Evolutionary conservation across 2,888 invertebrate genomes (phyloP).

Genomic region (Brenthis daphne): DNA sequence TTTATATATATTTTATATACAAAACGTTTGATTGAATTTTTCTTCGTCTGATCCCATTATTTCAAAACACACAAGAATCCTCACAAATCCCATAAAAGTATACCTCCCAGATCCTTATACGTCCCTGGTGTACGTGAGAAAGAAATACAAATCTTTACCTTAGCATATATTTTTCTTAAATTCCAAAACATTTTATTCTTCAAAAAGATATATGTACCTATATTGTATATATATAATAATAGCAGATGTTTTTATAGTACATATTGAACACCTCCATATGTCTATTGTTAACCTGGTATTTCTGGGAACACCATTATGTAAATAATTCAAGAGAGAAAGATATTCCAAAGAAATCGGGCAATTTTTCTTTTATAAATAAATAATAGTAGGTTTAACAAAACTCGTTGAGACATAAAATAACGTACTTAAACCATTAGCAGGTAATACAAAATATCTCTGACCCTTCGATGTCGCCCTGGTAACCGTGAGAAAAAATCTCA

Average conservation of each 20-base stretch:
- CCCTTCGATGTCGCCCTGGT: conserved; percentile 3
- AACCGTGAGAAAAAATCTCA: conserved; percentile 3
- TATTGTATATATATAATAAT: background rate
- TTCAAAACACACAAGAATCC: conserved; percentile 2
- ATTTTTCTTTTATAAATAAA: no score
- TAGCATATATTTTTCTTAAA: background rate
- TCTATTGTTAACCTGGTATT: conserved; percentile 3
- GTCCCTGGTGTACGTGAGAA: conserved; percentile 8
- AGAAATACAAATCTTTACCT: conserved; percentile 11
- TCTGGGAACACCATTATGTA: background rate
- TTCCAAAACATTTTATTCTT: background rate
- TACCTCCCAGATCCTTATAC: conserved; percentile 12
- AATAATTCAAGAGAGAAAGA: no score
- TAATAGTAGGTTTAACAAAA: no score
- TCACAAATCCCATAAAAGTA: conserved; percentile 6
- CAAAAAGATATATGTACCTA: background rate
- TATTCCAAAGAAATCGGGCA: no score
- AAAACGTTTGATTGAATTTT: no score
- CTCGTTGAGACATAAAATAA: background rate
- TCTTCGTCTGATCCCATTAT: no score
- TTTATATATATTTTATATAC: no score
- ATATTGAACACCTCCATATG: background rate
- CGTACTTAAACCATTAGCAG: background rate
- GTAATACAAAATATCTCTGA: background rate
- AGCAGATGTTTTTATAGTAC: conserved; percentile 4